Evolutionary conservation across 2,888 invertebrate species (phyloP).

Genomic region (Tetheella fluctuosa): DNA sequence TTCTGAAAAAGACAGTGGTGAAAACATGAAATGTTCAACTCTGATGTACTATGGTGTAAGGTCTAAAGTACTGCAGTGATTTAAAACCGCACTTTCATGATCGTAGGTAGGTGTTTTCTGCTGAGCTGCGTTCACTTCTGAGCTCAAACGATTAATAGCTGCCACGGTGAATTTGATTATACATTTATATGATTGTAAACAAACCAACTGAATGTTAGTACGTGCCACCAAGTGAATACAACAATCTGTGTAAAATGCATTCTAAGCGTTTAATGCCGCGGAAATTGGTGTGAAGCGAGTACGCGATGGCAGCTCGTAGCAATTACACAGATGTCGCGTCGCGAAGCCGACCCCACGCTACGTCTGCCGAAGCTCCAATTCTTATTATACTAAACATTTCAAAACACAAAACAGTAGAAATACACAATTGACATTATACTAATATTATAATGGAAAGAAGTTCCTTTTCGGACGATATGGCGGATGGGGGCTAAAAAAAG

Average conservation of each 20-base stretch:
- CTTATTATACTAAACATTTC: not conserved
- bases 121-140: too few species aligned
- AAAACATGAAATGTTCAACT: too few species aligned
- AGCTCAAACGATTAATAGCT: too few species aligned
- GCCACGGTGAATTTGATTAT: not conserved
- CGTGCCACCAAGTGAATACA: conserved; percentile 45
- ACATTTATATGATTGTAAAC: conserved; percentile 8
- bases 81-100: too few species aligned
- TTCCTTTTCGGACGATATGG: too few species aligned
- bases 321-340: conserved; percentile 76
- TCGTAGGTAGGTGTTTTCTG: too few species aligned
- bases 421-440: too few species aligned
- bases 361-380: conserved; percentile 21
- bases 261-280: conserved; percentile 73
- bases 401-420: not conserved
- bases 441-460: too few species aligned
- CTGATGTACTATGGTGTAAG: too few species aligned
- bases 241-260: conserved; percentile 76
- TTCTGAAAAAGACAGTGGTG: too few species aligned
- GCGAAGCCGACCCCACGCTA: conserved; percentile 46
- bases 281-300: conserved; percentile 70
- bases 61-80: too few species aligned
- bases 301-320: conserved; percentile 63
- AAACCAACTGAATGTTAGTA: conserved; percentile 16
- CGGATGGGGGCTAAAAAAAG: too few species aligned